Base-by-base conservation (phyloP, 2,888 invertebrate species). In the Monochamus alternatus region DNA sequence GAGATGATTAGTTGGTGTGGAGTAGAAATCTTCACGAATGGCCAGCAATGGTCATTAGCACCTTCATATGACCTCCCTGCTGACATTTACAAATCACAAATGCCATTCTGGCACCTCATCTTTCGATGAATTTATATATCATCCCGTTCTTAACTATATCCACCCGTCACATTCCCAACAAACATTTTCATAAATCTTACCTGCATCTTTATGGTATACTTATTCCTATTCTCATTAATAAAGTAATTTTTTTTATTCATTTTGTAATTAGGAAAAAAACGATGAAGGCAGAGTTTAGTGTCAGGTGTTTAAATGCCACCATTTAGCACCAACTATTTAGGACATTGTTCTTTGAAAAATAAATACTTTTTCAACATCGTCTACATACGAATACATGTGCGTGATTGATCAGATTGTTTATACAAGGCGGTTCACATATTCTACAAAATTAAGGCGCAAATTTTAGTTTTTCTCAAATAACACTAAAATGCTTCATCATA, bases 61-160 rank as follows among this genome's bases (percentile, higher is more conserved):
- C 82, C 83, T 82, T 78, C 75, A 78, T 77, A 75, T 82, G 84
- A 84, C 84, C 84, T 84, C 82, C 79, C 80, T 78, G 80, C 80
- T 82, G 85, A 85, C 84, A 81, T 81, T 81, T 78, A 84, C 83
- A 83, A 84, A 84, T 84, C 80, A 82, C 82, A 75, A 76, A 82
- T 83, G 78, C 81, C 82, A 80, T 78, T 75, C 79, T 77, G 76
- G 76, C 75, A 75, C 76, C 79, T 80, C 84, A 84, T 85, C 85
- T 84, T 77, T 81, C 79, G 83, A 84, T 84, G 83, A 83, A 87
- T 86, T 86, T 86, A 86, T 87, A 85, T 85, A 84, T 84, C 84
- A 73, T 72, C 66, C 73, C 47, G 59, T 22, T 66, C 30, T 62
- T 73, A 73, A 73, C 44, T 70, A 70, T 73, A 73, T 66, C 67